A percentile compares a stretch with the other conserved stretches of the same genome.
These are phyloP conservation scores for Catalaphyllia jardinei DNA, from an alignment of 64 coral and sea anemone genomes.

Conservation along the genomic window DNA sequence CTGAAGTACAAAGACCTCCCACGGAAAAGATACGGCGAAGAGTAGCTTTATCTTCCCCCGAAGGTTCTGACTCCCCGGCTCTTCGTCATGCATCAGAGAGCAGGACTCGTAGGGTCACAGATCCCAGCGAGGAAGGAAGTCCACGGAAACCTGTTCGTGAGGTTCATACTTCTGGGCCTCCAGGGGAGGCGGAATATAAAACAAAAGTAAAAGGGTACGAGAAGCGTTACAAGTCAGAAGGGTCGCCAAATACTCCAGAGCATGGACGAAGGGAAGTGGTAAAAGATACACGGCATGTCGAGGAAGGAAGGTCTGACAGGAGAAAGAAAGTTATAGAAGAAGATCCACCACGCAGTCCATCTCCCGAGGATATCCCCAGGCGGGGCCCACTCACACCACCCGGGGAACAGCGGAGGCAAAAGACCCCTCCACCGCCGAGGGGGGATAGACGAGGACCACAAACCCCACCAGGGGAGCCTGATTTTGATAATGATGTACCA, in stretches of 20 bases:
- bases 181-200: conserved; percentile 8
- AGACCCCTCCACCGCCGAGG: conserved; percentile 9
- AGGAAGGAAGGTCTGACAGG: conserved; percentile 31
- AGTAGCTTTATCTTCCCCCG: conserved; percentile 16
- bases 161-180: background rate
- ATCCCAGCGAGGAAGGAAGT: background rate
- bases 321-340: conserved; percentile 6
- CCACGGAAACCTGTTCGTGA: conserved; percentile 9
- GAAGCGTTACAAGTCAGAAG: background rate
- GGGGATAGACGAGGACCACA: conserved; percentile 36
- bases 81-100: background rate
- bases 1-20: conserved; percentile 1
- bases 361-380: conserved; percentile 27
- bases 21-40: conserved; percentile 11
- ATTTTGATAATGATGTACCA: background rate
- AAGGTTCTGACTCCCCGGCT: background rate
- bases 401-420: conserved; percentile 3
- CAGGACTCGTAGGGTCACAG: conserved; percentile 17
- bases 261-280: background rate
- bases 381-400: conserved; percentile 32
- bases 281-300: conserved; percentile 25
- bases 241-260: background rate
- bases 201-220: conserved; percentile 2
- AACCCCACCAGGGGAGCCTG: conserved; percentile 45
- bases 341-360: conserved; percentile 33